Percentiles rank a stretch among this genome's conserved stretches.
Conservation (phyloP, 1,140 invertebrate genomes). For the Ylistrum balloti region DNA sequence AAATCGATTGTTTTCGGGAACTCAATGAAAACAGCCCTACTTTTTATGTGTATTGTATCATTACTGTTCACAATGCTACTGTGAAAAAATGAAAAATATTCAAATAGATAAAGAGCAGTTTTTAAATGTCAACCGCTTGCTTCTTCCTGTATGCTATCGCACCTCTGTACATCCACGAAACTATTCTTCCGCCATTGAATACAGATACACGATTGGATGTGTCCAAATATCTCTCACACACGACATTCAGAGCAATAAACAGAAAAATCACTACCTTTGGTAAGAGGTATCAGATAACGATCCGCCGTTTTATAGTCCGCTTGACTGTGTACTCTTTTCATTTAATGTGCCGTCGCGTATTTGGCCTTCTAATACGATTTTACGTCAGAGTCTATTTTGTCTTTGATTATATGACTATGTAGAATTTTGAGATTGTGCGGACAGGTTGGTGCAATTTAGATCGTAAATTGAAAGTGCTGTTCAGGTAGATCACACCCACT, state of each 20-base stretch:
- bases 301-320: slow-evolving; percentile 5
- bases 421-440: not conserved
- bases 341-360: not conserved
- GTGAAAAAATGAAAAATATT: too few relatives aligned
- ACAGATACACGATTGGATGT: not conserved
- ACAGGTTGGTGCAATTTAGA: not conserved
- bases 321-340: not conserved
- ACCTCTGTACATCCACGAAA: not conserved
- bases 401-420: not conserved
- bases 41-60: too few relatives aligned
- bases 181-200: not conserved
- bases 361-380: not conserved
- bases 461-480: not conserved
- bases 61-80: not conserved
- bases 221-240: not conserved
- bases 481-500: not conserved
- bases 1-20: not conserved
- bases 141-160: too few relatives aligned
- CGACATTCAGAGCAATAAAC: not conserved
- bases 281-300: not conserved
- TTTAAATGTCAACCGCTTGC: too few relatives aligned
- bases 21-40: not conserved
- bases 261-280: not conserved
- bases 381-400: not conserved
- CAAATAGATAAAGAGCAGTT: too few relatives aligned